phyloP scores from a whole-genome alignment of 2,888 invertebrate species.

The Apodemia hepburni region DNA sequence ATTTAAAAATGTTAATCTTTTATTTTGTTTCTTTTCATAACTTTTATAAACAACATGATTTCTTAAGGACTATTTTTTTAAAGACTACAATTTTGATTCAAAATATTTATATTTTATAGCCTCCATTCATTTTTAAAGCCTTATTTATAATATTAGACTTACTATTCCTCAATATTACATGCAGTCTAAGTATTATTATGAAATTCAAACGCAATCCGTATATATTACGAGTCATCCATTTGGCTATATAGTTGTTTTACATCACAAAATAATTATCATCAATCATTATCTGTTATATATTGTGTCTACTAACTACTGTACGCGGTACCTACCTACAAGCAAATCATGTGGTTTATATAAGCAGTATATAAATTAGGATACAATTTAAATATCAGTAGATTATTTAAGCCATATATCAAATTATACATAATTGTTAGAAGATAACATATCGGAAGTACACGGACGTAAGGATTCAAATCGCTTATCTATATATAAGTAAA shows the following conservation, averaged over 20 bases:
- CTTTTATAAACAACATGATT: neutral
- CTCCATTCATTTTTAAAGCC: neutral
- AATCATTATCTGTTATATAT: neutral
- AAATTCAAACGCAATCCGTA: too few species aligned
- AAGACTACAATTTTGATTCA: neutral
- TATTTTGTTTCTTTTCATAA: slow-evolving; percentile 46
- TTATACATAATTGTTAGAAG: slow-evolving; percentile 42
- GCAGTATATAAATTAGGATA: slow-evolving; percentile 57
- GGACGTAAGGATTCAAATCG: slow-evolving; percentile 55
- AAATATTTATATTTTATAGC: too few species aligned
- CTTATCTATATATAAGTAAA: slow-evolving; percentile 68
- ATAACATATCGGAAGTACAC: slow-evolving; percentile 37
- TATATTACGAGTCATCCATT: too few species aligned
- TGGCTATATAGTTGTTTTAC: too few species aligned
- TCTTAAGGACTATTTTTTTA: neutral
- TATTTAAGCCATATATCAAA: slow-evolving; percentile 60
- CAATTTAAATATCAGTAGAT: slow-evolving; percentile 54
- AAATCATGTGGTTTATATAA: neutral
- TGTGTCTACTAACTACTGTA: neutral
- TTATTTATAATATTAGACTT: neutral
- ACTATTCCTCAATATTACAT: too few species aligned
- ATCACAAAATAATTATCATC: too few species aligned
- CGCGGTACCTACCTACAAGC: neutral
- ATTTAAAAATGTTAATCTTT: slow-evolving; percentile 57
- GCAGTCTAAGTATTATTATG: too few species aligned